phyloP scores from a whole-genome alignment of 1,140 invertebrate genomes.

The Eumeta japonica region DNA sequence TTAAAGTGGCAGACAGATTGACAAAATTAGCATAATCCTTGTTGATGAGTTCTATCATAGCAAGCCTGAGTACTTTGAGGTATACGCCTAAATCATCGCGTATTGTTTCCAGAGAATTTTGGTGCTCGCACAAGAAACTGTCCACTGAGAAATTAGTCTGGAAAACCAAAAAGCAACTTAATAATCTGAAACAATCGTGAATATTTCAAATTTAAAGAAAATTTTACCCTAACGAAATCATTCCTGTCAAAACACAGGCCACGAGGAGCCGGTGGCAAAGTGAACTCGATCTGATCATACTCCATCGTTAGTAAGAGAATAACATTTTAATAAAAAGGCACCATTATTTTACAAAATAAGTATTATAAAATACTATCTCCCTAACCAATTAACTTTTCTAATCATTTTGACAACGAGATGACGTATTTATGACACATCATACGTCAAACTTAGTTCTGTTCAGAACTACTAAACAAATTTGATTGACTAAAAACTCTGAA shows the following conservation, averaged over 20 bases:
- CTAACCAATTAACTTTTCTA: background rate
- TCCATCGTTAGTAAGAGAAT: constrained; percentile 31
- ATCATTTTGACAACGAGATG: constrained; percentile 25
- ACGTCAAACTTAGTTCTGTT: constrained; percentile 23
- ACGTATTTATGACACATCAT: constrained; percentile 43
- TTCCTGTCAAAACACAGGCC: constrained; percentile 73
- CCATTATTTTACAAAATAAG: constrained; percentile 23
- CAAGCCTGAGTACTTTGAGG: constrained; percentile 82
- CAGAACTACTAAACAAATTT: too few species aligned
- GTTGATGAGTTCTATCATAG: constrained; percentile 96
- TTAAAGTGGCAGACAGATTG: constrained; percentile 90
- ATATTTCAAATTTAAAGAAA: constrained; percentile 9
- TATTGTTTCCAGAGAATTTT: constrained; percentile 82
- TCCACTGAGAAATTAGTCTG: constrained; percentile 88
- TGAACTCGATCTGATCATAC: constrained; percentile 37
- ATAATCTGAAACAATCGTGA: too few species aligned
- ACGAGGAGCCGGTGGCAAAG: constrained; percentile 43
- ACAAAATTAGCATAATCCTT: constrained; percentile 97
- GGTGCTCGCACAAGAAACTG: constrained; percentile 82
- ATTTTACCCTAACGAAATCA: constrained; percentile 50
- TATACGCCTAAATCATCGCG: constrained; percentile 89
- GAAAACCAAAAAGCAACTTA: too few species aligned
- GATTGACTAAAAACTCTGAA: too few species aligned
- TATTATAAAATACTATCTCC: background rate
- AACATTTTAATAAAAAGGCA: constrained; percentile 40